Conservation (phyloP, 2,888 invertebrate species). For the Timema podura region DNA sequence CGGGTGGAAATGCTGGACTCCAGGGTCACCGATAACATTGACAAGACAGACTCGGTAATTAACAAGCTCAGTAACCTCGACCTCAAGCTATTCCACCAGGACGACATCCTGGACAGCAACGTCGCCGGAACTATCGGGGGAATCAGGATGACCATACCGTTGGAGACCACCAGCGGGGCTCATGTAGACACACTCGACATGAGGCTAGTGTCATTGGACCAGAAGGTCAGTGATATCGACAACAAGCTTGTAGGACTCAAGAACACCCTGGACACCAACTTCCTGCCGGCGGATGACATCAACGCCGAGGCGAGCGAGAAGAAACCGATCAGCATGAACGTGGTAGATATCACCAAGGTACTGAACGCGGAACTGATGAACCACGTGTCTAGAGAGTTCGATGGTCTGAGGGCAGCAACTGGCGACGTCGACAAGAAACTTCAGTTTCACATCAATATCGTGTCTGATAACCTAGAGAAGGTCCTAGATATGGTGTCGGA, state of each 20-base stretch:
- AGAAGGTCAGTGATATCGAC: slow-evolving; percentile 81
- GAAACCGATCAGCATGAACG: slow-evolving; percentile 78
- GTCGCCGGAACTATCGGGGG: slow-evolving; percentile 26
- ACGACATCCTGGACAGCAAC: slow-evolving; percentile 22
- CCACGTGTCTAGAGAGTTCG: slow-evolving; percentile 76
- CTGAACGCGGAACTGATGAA: slow-evolving; percentile 75
- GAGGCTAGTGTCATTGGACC: slow-evolving; percentile 68
- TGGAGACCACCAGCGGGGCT: slow-evolving; percentile 36
- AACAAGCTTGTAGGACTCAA: slow-evolving; percentile 71
- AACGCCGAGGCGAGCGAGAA: slow-evolving; percentile 85
- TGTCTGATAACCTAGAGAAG: slow-evolving; percentile 76
- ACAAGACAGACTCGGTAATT: slow-evolving; percentile 79
- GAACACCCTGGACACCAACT: slow-evolving; percentile 78
- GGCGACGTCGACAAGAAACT: slow-evolving; percentile 75
- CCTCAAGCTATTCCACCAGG: slow-evolving; percentile 60
- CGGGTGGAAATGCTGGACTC: slow-evolving; percentile 78
- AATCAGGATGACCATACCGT: slow-evolving; percentile 26
- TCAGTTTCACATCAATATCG: slow-evolving; percentile 79
- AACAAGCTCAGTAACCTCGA: slow-evolving; percentile 71
- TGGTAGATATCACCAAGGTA: slow-evolving; percentile 78
- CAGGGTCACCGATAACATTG: slow-evolving; percentile 76
- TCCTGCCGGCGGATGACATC: slow-evolving; percentile 74
- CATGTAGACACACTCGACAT: slow-evolving; percentile 55
- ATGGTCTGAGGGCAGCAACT: slow-evolving; percentile 71
- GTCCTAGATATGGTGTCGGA: slow-evolving; percentile 75